Evolutionary conservation across 2,888 invertebrate species (phyloP).

Genomic region (Druceiella hillmani): DNA sequence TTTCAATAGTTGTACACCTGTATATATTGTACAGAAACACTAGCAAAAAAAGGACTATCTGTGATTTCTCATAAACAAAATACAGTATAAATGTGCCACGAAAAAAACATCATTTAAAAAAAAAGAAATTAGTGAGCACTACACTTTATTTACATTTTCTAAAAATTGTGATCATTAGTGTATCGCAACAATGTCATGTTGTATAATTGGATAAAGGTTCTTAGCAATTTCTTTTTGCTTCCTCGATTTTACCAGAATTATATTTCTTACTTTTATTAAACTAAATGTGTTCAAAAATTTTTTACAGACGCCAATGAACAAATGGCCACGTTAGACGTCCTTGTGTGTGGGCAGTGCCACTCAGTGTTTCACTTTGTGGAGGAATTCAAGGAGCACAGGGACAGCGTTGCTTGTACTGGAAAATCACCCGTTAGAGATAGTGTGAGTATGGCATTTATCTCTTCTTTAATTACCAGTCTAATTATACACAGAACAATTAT

Average conservation of each 20-base stretch:
- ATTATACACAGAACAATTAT: conserved; percentile 1
- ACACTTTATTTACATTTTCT: no score
- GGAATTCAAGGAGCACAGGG: conserved; percentile 71
- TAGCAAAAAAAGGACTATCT: no score
- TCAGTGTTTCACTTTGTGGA: conserved; percentile 74
- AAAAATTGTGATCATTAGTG: no score
- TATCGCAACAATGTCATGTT: no score
- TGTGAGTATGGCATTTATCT: conserved; percentile 40
- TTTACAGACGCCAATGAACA: conserved; percentile 68
- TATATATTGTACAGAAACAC: no score
- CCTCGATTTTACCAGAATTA: background rate
- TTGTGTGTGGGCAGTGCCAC: conserved; percentile 81
- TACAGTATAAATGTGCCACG: no score
- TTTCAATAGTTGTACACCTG: no score
- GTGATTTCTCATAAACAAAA: no score
- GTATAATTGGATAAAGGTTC: no score
- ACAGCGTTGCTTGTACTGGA: conserved; percentile 52
- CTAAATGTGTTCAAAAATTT: conserved; percentile 7
- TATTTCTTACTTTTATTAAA: background rate
- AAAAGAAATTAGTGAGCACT: no score
- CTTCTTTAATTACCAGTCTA: conserved; percentile 4
- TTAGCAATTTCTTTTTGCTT: no score
- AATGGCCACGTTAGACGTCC: conserved; percentile 68
- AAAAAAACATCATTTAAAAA: no score
- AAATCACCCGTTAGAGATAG: conserved; percentile 62